A percentile compares a stretch with the other conserved stretches of the same genome.
These are phyloP conservation scores for Cossypha caffra DNA, from an alignment of 2,797 vertebrate genomes.

Conservation along the genomic window DNA sequence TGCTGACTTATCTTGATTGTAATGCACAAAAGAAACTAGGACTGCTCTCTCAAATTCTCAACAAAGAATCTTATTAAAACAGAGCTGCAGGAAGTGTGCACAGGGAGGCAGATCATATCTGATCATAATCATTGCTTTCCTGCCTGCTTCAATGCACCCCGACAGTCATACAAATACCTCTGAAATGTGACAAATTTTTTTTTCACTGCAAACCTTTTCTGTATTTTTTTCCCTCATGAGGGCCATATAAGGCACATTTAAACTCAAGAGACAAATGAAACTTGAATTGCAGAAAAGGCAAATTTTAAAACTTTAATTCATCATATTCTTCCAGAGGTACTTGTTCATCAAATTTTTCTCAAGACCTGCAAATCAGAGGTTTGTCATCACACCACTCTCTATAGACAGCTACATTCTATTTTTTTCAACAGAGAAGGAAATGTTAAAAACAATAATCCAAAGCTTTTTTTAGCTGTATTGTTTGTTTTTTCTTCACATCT, in stretches of 20 bases:
- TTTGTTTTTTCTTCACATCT: not conserved
- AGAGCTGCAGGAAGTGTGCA: not conserved
- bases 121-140: not conserved
- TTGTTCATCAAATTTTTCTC: not conserved
- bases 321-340: not conserved
- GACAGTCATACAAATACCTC: not conserved
- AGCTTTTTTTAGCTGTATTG: not conserved
- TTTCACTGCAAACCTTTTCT: not conserved
- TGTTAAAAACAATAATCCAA: not conserved
- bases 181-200: not conserved
- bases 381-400: not conserved
- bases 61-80: conserved; percentile 5
- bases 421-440: not conserved
- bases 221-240: not conserved
- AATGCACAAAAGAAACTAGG: not conserved
- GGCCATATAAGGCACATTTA: not conserved
- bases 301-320: not conserved
- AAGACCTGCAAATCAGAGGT: not conserved
- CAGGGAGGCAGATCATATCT: not conserved
- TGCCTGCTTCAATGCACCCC: not conserved
- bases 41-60: not conserved
- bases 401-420: not conserved
- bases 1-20: not conserved
- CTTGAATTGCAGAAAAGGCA: not conserved
- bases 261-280: not conserved